Evolutionary conservation across 1,140 invertebrate genomes (phyloP), one percentile per base, ranked within the genome.

Genomic region (Zophobas atratus): DNA sequence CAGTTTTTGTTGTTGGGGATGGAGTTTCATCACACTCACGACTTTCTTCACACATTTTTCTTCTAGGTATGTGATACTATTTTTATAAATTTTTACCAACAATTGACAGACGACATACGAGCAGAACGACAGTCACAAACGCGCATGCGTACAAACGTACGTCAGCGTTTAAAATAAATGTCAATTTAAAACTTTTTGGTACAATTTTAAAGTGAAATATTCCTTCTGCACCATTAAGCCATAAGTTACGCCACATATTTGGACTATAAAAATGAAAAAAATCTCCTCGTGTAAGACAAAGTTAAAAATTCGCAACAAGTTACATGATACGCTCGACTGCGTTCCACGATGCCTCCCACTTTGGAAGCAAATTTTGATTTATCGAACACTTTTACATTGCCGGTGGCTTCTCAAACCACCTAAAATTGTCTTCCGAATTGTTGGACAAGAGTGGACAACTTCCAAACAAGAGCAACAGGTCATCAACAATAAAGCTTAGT

Each of bases 281-380:
- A 20, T 20, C 20, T 20, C 20, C 20, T 20, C 20, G 20, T 20
- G 20, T 55, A 1, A 2, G 4, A 53, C 1, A 20, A 3, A 8
- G 33, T 1, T 1, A 33, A 55, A 34, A 4, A 55, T 34, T 55
- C 20, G 20, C 20, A 55, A 33, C 4, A 34, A 6, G 49, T 20
- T 6, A 51, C 5, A 0, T n/a, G 53, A 55, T 34, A 60, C 56
- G 35, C 43, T 46, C 8, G 43, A 46, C 43, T 8, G 43, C 43
- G 20, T 60, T 8, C 1, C 8, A n/a, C 4, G 6, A 73, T 36
- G 32, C 49, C 71, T 73, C 71, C 71, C 71, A 55, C 71, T 55
- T 53, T 73, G 36, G 71, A 73, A 73, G 55, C 36, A 73, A 73
- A 73, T 34, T 73, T 73, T 73, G 71, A 73, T 55, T 5, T 6